Evolutionary conservation across 1,140 invertebrate genomes (phyloP).

Genomic region (Lepeophtheirus salmonis): DNA sequence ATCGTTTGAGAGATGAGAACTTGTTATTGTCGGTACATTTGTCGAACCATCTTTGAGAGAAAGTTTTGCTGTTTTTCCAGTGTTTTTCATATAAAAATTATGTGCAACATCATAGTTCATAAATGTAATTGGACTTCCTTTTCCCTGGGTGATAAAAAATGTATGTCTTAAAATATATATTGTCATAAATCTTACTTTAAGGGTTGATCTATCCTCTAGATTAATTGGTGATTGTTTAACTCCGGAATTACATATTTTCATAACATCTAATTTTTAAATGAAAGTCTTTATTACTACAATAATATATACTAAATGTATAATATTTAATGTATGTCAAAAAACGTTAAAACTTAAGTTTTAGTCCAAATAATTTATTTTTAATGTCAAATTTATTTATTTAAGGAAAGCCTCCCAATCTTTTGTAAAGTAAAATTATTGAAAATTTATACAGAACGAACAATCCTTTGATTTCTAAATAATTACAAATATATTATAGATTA

Average conservation of each 20-base stretch:
- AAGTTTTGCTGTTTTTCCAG: not conserved
- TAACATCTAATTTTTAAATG: too few species aligned
- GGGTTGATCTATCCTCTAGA: not conserved
- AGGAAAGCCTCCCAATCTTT: not conserved
- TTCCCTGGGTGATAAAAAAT: not conserved
- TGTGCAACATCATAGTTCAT: not conserved
- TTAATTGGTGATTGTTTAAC: not conserved
- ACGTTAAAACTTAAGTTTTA: too few species aligned
- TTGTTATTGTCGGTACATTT: not conserved
- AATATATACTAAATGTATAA: too few species aligned
- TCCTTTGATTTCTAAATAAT: too few species aligned
- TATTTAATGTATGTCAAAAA: too few species aligned
- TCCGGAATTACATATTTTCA: not conserved
- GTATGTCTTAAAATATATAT: not conserved
- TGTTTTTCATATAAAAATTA: not conserved
- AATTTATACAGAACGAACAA: too few species aligned
- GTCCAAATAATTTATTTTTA: too few species aligned
- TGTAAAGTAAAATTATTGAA: too few species aligned
- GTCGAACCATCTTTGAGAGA: not conserved
- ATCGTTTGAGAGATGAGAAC: slow-evolving; percentile 30
- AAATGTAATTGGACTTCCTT: not conserved
- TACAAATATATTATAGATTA: too few species aligned
- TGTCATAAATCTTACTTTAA: not conserved
- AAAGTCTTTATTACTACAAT: too few species aligned
- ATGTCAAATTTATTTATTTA: too few species aligned